Evolutionary conservation across 2,797 vertebrate genomes (phyloP).

Genomic region (Malacoctenus gilli): DNA sequence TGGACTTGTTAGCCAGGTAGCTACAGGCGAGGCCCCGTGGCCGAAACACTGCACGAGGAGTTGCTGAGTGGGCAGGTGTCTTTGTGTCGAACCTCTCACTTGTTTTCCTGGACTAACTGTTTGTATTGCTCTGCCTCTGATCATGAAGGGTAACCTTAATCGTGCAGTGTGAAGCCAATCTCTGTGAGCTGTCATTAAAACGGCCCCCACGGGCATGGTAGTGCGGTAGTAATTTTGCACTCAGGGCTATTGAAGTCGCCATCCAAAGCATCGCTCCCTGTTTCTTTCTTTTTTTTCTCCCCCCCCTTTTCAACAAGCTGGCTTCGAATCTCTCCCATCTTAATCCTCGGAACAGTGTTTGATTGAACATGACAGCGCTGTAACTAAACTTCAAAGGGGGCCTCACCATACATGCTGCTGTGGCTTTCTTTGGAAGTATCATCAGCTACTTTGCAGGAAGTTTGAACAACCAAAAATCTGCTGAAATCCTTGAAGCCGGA

Average conservation of each 20-base stretch:
- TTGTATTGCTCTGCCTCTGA: constrained; percentile 79
- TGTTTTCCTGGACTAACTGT: constrained; percentile 80
- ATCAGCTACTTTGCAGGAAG: constrained; percentile 68
- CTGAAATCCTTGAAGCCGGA: constrained; percentile 40
- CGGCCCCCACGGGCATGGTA: constrained; percentile 68
- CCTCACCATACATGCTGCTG: constrained; percentile 65
- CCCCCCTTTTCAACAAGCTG: constrained; percentile 53
- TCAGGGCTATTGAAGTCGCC: constrained; percentile 79
- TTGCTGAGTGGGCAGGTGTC: constrained; percentile 83
- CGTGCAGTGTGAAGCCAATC: constrained; percentile 75
- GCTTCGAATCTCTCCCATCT: constrained; percentile 68
- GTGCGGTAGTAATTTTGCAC: constrained; percentile 70
- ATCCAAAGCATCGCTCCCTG: constrained; percentile 70
- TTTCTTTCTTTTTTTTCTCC: constrained; percentile 29
- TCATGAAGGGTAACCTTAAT: constrained; percentile 80
- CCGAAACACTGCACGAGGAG: constrained; percentile 52
- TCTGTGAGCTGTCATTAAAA: constrained; percentile 84
- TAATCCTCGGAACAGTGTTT: constrained; percentile 64
- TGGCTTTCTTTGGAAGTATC: constrained; percentile 66
- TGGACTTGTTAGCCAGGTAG: constrained; percentile 74
- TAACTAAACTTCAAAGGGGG: constrained; percentile 77
- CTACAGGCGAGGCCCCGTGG: constrained; percentile 70
- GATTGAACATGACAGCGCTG: constrained; percentile 77
- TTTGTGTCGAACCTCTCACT: constrained; percentile 71
- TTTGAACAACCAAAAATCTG: constrained; percentile 57